These are phyloP conservation scores for Porites evermanni DNA, from an alignment of 92 coral and sea anemone species.

Conservation along the genomic window DNA sequence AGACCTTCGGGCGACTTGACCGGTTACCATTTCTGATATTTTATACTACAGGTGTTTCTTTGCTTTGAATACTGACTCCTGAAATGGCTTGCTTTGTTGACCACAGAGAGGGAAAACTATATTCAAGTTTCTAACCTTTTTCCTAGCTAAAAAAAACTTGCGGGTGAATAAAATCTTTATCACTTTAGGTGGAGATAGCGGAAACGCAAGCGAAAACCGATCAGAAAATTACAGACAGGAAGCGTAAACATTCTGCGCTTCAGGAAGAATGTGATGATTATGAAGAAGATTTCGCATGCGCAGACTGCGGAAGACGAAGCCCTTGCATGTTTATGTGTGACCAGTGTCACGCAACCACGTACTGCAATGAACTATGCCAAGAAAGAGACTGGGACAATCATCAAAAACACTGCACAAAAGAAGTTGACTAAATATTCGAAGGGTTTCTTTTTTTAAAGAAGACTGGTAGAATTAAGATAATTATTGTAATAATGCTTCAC, in stretches of 20 bases:
- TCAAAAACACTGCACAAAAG: conserved; percentile 34
- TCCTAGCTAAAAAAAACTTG: background rate
- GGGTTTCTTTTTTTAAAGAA: background rate
- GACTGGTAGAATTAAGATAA: background rate
- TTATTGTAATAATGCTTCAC: background rate
- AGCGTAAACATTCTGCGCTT: conserved; percentile 19
- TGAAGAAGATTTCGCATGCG: conserved; percentile 31
- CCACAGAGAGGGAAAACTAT: no score
- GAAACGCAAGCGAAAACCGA: conserved; percentile 45
- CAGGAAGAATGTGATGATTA: conserved; percentile 7
- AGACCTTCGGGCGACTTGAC: no score
- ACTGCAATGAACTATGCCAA: conserved; percentile 71
- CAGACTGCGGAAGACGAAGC: conserved; percentile 45
- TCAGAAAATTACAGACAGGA: conserved; percentile 19
- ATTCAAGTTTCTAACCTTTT: no score
- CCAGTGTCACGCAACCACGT: conserved; percentile 47
- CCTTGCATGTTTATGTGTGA: conserved; percentile 51
- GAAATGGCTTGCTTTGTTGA: no score
- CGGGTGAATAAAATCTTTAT: background rate
- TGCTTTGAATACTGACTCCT: no score
- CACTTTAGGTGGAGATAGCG: conserved; percentile 14
- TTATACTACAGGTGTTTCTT: no score
- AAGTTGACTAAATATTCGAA: background rate
- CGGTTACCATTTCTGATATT: no score
- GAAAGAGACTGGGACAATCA: conserved; percentile 69